Conservation (phyloP, 2,797 vertebrate genomes). For the Octomys mimax region DNA sequence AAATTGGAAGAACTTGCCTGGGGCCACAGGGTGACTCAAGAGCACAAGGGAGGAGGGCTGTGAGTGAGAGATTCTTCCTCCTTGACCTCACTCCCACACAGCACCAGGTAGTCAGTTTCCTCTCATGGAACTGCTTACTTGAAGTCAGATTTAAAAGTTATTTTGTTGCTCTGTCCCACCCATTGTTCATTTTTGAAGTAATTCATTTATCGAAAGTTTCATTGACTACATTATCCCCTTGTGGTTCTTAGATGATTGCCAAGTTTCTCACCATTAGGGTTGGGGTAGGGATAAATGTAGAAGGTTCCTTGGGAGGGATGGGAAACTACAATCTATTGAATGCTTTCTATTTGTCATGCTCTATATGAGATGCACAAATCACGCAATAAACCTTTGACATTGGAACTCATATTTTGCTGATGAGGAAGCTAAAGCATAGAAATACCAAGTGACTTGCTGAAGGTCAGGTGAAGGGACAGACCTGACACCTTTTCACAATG, state of each 20-base stretch:
- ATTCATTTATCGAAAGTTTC: conserved; percentile 61
- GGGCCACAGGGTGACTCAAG: conserved; percentile 68
- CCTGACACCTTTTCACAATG: background rate
- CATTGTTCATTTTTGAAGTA: conserved; percentile 47
- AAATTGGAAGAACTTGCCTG: conserved; percentile 55
- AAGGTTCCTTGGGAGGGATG: conserved; percentile 39
- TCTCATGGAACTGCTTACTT: conserved; percentile 33
- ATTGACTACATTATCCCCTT: conserved; percentile 20
- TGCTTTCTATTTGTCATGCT: conserved; percentile 55
- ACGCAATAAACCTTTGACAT: conserved; percentile 3
- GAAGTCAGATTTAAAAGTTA: background rate
- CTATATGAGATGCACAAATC: conserved; percentile 31
- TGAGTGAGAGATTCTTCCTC: conserved; percentile 64
- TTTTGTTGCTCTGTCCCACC: conserved; percentile 24
- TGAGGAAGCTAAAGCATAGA: conserved; percentile 27
- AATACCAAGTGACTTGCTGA: background rate
- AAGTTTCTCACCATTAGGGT: background rate
- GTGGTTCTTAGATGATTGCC: conserved; percentile 12
- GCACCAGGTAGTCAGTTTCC: background rate
- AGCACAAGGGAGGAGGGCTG: conserved; percentile 49
- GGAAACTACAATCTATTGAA: conserved; percentile 63
- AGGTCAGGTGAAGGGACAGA: background rate
- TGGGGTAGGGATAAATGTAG: conserved; percentile 45
- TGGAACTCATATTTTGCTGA: conserved; percentile 39
- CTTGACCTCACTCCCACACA: conserved; percentile 70